Conservation (phyloP, 2,797 vertebrate species). For the Anas flavirostris region DNA sequence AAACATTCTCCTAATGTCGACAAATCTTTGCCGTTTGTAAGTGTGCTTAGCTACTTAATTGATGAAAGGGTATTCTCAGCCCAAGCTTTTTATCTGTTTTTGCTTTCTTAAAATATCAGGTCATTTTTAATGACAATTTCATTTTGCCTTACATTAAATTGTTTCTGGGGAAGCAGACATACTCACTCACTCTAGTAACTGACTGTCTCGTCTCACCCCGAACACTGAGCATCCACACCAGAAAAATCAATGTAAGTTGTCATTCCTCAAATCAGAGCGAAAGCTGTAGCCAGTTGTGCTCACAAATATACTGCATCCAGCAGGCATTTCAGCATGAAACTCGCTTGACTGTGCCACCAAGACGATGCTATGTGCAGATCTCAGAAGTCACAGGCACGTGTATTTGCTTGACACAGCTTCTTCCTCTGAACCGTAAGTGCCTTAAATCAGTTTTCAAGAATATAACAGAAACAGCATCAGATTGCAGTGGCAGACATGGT, state of each 20-base stretch:
- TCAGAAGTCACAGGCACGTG: not conserved
- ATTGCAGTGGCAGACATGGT: not conserved
- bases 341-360: not conserved
- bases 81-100: not conserved
- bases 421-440: not conserved
- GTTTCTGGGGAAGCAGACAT: not conserved
- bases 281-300: not conserved
- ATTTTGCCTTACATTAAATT: not conserved
- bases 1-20: not conserved
- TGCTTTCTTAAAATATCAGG: not conserved
- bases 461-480: not conserved
- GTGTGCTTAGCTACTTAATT: not conserved
- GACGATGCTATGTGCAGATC: not conserved
- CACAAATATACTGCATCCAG: not conserved
- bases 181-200: not conserved
- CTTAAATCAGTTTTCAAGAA: not conserved
- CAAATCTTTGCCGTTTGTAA: not conserved
- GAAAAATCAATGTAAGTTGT: not conserved
- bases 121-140: not conserved
- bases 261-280: accelerated
- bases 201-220: not conserved
- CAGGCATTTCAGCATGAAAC: not conserved
- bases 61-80: not conserved
- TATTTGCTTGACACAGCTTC: not conserved
- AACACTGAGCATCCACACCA: not conserved